These are phyloP conservation scores for Lysandra bellargus DNA, from an alignment of 2,888 invertebrate species.

Conservation along the genomic window DNA sequence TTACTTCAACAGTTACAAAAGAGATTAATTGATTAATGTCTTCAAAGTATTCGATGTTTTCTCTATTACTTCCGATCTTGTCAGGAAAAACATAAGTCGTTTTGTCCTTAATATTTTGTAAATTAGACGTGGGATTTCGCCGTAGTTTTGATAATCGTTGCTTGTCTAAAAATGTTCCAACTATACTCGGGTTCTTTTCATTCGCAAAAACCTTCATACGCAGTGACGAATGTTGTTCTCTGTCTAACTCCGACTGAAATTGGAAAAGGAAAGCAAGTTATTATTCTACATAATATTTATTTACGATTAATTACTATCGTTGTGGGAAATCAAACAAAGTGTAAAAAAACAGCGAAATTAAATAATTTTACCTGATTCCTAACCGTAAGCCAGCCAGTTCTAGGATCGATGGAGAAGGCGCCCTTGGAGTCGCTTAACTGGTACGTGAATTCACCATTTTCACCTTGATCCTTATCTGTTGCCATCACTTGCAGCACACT, in stretches of 20 bases:
- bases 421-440: conserved; percentile 86
- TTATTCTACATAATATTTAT: background rate
- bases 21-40: conserved; percentile 69
- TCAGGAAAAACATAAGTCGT: conserved; percentile 76
- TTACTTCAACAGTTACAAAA: conserved; percentile 88
- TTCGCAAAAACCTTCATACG: conserved; percentile 89
- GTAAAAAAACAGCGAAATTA: background rate
- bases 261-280: conserved; percentile 17
- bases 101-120: conserved; percentile 55
- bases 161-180: conserved; percentile 73
- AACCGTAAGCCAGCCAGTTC: conserved; percentile 93
- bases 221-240: conserved; percentile 87
- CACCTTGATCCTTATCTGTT: conserved; percentile 90
- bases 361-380: conserved; percentile 77
- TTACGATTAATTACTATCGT: background rate
- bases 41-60: conserved; percentile 69
- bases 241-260: conserved; percentile 85
- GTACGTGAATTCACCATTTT: conserved; percentile 91
- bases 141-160: conserved; percentile 69
- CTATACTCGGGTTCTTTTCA: conserved; percentile 86
- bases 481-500: conserved; percentile 85
- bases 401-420: conserved; percentile 89
- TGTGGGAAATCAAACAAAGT: background rate
- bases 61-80: conserved; percentile 62
- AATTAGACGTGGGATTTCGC: conserved; percentile 54